Evolutionary conservation across 2,113 vertebrate genomes (phyloP).

Genomic region (Hippocampus mohnikei): DNA sequence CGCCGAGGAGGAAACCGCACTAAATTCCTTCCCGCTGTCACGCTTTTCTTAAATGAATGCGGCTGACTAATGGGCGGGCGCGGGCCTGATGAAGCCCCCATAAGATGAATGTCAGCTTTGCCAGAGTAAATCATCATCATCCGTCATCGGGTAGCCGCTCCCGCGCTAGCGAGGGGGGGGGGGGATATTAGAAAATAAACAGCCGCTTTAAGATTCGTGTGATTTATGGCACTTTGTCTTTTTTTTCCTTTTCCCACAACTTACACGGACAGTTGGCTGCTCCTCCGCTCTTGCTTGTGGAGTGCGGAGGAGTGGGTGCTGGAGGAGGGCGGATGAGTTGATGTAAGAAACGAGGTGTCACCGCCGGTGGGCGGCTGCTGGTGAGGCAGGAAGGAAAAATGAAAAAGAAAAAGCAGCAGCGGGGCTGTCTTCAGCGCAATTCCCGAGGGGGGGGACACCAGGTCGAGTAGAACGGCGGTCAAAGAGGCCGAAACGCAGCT

Average conservation of each 20-base stretch:
- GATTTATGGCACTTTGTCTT: constrained; percentile 27
- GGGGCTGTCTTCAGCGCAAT: constrained; percentile 33
- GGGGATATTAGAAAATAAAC: constrained; percentile 18
- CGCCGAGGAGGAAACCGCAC: constrained; percentile 21
- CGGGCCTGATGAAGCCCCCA: constrained; percentile 18
- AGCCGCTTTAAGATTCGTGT: constrained; percentile 16
- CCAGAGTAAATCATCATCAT: constrained; percentile 36
- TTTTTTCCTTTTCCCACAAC: constrained; percentile 11
- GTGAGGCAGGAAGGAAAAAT: constrained; percentile 28
- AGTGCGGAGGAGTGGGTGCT: constrained; percentile 40
- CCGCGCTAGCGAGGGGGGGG: neutral
- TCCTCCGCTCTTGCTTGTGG: constrained; percentile 31
- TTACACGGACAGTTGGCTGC: constrained; percentile 10
- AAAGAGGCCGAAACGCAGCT: constrained; percentile 10
- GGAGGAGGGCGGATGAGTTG: constrained; percentile 46
- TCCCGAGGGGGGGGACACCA: constrained; percentile 17
- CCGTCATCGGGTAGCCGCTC: constrained; percentile 28
- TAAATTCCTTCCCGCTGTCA: constrained; percentile 37
- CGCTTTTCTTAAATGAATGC: constrained; percentile 9
- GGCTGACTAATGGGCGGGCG: constrained; percentile 19
- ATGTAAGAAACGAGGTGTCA: constrained; percentile 41
- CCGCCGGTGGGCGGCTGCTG: constrained; percentile 36
- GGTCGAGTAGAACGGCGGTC: constrained; percentile 26
- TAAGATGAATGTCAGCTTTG: constrained; percentile 44
- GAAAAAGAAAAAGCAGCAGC: constrained; percentile 7